Conservation (phyloP, 2,797 vertebrate genomes). For the Ptychadena robeensis region DNA sequence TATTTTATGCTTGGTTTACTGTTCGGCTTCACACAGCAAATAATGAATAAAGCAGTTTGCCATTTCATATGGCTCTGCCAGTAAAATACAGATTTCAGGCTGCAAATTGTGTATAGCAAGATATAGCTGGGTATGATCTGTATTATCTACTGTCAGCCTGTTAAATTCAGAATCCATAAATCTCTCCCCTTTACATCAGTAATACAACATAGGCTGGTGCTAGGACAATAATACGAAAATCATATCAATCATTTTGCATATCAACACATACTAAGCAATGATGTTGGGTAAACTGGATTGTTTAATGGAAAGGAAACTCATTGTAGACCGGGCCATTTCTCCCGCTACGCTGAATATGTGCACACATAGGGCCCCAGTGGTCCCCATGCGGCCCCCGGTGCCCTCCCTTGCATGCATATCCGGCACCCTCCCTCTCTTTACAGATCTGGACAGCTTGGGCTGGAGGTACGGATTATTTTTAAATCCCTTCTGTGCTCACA, state of each 20-base stretch:
- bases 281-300: too few relatives aligned
- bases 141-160: conserved; percentile 31
- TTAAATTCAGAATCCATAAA: conserved; percentile 11
- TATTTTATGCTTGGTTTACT: background rate
- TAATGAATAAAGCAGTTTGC: background rate
- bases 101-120: conserved; percentile 6
- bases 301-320: too few relatives aligned
- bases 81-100: background rate
- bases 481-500: too few relatives aligned
- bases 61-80: background rate
- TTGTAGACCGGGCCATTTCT: too few relatives aligned
- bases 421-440: too few relatives aligned
- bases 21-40: background rate
- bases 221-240: background rate
- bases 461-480: too few relatives aligned
- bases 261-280: too few relatives aligned
- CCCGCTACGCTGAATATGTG: too few relatives aligned
- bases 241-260: background rate
- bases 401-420: too few relatives aligned
- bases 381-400: too few relatives aligned
- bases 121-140: conserved; percentile 17
- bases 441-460: too few relatives aligned
- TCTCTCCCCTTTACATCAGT: background rate
- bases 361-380: too few relatives aligned
- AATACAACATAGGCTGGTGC: background rate